Base-by-base conservation (phyloP, 2,888 invertebrate species). In the Gerosis bhagava region DNA sequence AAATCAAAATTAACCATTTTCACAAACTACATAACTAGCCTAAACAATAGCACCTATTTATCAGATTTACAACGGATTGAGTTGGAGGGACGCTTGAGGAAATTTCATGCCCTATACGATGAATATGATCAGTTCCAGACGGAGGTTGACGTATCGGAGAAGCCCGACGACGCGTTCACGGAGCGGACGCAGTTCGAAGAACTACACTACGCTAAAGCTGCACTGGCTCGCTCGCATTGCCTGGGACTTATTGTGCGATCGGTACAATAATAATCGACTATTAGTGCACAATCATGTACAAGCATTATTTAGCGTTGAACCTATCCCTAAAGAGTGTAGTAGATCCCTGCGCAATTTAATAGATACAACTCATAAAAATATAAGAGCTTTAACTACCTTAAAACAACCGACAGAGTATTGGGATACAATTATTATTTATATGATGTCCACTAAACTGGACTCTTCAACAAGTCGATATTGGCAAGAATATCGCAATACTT, bases 171-270 rank as follows among this genome's bases (percentile, higher is more conserved):
- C 5, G 41, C 25, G 32, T 11, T 3, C 16, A 5, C 40, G 16
- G 31, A 22, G 8, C 41, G 31, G 6, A 24, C 12, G 24, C 31
- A 16, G 16, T 32, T 42, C 6, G 41, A 42, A 6, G 22, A 32
- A 8, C 15, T 6, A 10, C 28, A 42, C 17, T 13, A 32, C 3
- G 22, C 16, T 3, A 31, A 24, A 11, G 41, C 11, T 5, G 41
- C 24, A 5, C 22, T 25, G 5, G 34, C 28, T 10, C 34, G 39
- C 3, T 34, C 19, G 19, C 6, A 13, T 42, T 1, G 54, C 50
- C 3, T 52, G 52, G 54, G 41, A 48, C 5, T 48, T 51, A 7
- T 29, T 53, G 7, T 51, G 48, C n/a, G 51, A 51, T 8, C 28
- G 50, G 15, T 53, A 45, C 22, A 41, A 53, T 26, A 55, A 53